Evolutionary conservation across 2,797 vertebrate species (phyloP).

Genomic region (Pteropus rufus): DNA sequence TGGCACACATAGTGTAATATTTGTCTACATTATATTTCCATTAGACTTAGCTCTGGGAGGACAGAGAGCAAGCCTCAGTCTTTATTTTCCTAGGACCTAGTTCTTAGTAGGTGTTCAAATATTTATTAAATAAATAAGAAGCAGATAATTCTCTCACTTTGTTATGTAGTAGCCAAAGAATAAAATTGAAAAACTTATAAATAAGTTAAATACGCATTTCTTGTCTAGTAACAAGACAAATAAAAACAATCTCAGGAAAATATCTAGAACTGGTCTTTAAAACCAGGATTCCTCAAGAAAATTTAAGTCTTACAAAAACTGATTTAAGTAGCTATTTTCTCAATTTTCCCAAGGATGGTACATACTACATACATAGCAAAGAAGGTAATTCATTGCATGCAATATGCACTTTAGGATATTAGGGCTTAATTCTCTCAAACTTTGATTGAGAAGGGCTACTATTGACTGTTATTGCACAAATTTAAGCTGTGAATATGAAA

Average conservation of each 20-base stretch:
- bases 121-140: conserved; percentile 10
- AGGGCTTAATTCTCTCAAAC: background rate
- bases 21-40: background rate
- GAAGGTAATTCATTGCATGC: background rate
- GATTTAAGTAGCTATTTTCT: background rate
- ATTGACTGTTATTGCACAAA: background rate
- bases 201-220: background rate
- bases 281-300: background rate
- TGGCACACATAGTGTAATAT: background rate
- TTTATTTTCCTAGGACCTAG: background rate
- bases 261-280: background rate
- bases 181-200: conserved; percentile 21
- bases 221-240: background rate
- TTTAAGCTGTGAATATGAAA: conserved; percentile 19
- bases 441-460: background rate
- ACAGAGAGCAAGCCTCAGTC: background rate
- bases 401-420: background rate
- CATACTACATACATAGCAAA: background rate
- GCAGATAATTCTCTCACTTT: background rate
- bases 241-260: background rate
- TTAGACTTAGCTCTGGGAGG: background rate
- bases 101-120: background rate
- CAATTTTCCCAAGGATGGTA: background rate
- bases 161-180: background rate
- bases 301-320: background rate